Base-by-base conservation (phyloP, 1,140 invertebrate genomes). In the Ganaspis sp. region DNA sequence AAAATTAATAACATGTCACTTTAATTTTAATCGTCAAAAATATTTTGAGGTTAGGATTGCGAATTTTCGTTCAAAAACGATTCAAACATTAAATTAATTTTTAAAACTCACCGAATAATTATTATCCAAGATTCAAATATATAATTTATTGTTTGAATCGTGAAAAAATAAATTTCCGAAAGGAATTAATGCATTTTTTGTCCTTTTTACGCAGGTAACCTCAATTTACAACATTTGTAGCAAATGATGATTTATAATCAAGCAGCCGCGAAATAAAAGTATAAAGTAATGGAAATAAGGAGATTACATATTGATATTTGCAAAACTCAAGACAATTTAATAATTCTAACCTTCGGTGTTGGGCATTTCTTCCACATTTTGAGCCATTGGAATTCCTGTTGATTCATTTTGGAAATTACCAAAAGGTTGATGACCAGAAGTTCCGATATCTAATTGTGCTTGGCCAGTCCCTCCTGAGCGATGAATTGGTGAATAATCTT, bases 401-500 rank as follows among this genome's bases (percentile, higher is more conserved):
- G 85, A 74, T 73, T 64, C 58, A 64, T 86, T 85, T 81, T 38
- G 84, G 84, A 70, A 83, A 80, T 73, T 88, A 84, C 72, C 83
- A 42, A 85, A 84, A 29, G 79, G 75, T 71, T 89, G 88, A 74
- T 89, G 86, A 73, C 77, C 78, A 0, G 90, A 85, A 37, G 87
- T 75, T n/a, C 83, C 86, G 9, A 88, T 78, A 17, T 89, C 85
- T 17, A 90, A 69, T 58, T 90, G 84, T 38, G 86, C 87, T 29
- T 90, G 88, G 0, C 58, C 58, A n/a, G 58, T 64, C 9, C 78
- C 75, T 38, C 75, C 76, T 23, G 79, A 74, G 1, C 79, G 80
- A 53, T 85, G 84, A 69, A 86, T 87, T 19, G 86, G 75, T 9
- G 88, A 83, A 73, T 85, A 90, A 80, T 90, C 88, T 76, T 90